Evolutionary conservation across 2,797 vertebrate species (phyloP), one percentile per base, ranked within the genome.

Genomic region (Staurois parvus): DNA sequence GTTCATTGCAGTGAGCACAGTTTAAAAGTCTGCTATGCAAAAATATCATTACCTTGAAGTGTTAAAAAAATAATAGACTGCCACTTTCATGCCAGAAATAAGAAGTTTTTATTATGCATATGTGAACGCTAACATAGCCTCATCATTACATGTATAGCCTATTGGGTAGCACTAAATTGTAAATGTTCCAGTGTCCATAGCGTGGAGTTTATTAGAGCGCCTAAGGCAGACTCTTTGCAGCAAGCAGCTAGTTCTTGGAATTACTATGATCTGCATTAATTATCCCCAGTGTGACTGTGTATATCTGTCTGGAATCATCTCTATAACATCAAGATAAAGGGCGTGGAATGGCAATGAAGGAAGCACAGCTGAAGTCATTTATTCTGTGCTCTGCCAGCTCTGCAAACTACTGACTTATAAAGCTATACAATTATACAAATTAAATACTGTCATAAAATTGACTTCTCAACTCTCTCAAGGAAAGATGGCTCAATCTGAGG

Each of bases 151-250:
- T 76, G 59, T 83, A 30, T 75, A 75, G 37, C 64, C 73, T 32
- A 17, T 62, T 76, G 30, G 52, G 45, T 37, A 76, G 72, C 52
- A 82, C 11, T 82, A 26, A 34, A 59, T 75, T 67, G 42, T 76
- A 69, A 24, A 42, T 69, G 45, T 59, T 81, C 67, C n/a, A 45
- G 24, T 77, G 64, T 76, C 62, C 45, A 84, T 84, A 67, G 30
- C 52, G 56, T n/a, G 32, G 66, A 69, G 64, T 70, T 59, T 77
- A 77, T 56, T 77, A 77, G 28, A 29, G 21, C 67, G 81, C 81
- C 81, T 26, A 26, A 56, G 81, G 81, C 81, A 81, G 70, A 81
- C 68, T 73, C 67, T 81, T 81, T 81, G 52, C 68, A 73, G 45
- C 52, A 75, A 45, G 81, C 40, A 76, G 73, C 81, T 69, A 84